phyloP scores from a whole-genome alignment of 2,888 invertebrate species.

The Vesta saturnalis region DNA sequence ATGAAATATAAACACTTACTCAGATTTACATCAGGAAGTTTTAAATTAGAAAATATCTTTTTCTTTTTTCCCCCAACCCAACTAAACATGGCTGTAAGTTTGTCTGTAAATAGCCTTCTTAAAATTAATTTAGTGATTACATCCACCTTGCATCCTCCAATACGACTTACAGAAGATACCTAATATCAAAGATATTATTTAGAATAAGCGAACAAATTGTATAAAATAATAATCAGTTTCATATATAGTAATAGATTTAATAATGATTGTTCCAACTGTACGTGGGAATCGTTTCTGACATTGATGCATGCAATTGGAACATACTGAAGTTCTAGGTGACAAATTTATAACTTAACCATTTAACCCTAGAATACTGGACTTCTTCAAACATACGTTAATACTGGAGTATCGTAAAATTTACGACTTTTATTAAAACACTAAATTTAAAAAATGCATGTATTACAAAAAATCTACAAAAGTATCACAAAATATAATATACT shows the following conservation, averaged over 20 bases:
- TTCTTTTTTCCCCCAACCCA: constrained; percentile 12
- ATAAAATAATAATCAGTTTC: constrained; percentile 1
- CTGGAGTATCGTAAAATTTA: no score
- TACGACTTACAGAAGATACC: no score
- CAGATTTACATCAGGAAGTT: neutral
- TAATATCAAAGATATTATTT: neutral
- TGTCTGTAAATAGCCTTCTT: constrained; percentile 3
- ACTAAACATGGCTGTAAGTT: neutral
- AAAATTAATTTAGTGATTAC: neutral
- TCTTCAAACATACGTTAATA: no score
- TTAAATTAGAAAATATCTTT: constrained; percentile 8
- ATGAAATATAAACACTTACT: constrained; percentile 1
- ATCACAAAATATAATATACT: no score
- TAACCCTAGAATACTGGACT: no score
- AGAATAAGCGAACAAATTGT: neutral
- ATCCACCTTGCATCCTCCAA: neutral
- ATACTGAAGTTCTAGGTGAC: neutral
- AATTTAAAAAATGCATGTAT: no score
- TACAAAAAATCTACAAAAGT: no score
- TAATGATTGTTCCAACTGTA: neutral
- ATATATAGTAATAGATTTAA: no score
- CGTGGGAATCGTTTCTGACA: neutral
- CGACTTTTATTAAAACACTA: no score
- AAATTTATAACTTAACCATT: neutral
- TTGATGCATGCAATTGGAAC: neutral